These are phyloP conservation scores for Pollimyrus isidori DNA, from an alignment of 2,113 vertebrate species.

Conservation along the genomic window DNA sequence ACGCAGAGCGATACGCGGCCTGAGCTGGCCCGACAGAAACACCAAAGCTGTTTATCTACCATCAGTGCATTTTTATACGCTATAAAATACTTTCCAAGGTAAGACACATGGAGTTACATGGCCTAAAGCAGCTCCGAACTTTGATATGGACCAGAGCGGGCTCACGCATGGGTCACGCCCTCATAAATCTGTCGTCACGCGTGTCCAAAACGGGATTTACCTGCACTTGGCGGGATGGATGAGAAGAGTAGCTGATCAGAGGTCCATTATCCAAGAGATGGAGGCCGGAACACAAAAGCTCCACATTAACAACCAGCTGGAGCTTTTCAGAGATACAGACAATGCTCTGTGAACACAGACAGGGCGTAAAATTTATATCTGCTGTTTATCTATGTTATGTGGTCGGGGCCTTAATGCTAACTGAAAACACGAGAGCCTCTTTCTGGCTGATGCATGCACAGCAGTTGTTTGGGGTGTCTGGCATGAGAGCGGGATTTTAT, in stretches of 20 bases:
- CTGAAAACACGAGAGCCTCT: slow-evolving; percentile 12
- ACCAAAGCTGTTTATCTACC: background rate
- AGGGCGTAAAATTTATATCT: slow-evolving; percentile 19
- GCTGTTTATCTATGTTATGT: background rate
- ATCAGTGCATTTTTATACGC: background rate
- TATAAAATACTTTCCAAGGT: background rate
- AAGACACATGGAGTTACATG: background rate
- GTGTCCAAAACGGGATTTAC: slow-evolving; percentile 48
- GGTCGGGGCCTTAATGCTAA: background rate
- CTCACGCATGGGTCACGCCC: slow-evolving; percentile 48
- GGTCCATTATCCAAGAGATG: slow-evolving; percentile 28
- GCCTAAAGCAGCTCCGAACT: background rate
- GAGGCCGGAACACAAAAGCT: background rate
- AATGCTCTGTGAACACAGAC: background rate
- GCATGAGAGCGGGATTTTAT: background rate
- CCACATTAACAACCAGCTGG: slow-evolving; percentile 42
- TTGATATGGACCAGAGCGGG: slow-evolving; percentile 35
- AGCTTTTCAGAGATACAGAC: slow-evolving; percentile 11
- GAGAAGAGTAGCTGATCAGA: slow-evolving; percentile 38
- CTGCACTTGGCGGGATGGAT: slow-evolving; percentile 52
- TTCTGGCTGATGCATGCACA: background rate
- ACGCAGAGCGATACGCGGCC: background rate
- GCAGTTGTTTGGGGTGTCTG: slow-evolving; percentile 26
- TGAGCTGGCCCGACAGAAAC: background rate
- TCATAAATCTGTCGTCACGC: slow-evolving; percentile 56